These are phyloP conservation scores for Laupala kohalensis DNA, from an alignment of 1,140 invertebrate species.

Conservation along the genomic window DNA sequence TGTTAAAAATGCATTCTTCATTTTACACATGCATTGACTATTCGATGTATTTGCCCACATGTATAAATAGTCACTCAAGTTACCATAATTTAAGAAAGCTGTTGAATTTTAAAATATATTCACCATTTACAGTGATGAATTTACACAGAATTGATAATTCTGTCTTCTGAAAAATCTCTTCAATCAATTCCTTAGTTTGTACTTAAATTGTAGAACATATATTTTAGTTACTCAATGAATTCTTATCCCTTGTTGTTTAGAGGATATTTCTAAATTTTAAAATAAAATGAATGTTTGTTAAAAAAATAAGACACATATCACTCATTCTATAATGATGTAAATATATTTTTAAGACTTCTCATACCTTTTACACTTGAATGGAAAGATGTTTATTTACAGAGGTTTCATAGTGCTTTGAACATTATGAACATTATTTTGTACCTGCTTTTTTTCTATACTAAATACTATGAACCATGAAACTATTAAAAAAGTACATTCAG, in stretches of 20 bases:
- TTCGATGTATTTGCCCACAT: background rate
- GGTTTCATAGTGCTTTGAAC: background rate
- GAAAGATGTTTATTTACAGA: background rate
- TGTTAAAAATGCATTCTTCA: background rate
- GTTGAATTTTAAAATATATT: background rate
- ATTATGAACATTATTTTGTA: constrained; percentile 6
- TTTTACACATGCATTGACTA: background rate
- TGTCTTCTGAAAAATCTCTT: background rate
- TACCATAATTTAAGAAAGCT: background rate
- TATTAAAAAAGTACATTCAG: background rate
- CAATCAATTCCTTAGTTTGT: background rate
- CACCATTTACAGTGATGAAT: background rate
- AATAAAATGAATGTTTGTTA: background rate
- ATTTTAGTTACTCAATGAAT: background rate
- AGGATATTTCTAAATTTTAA: background rate
- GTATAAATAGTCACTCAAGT: background rate
- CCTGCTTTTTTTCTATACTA: constrained; percentile 5
- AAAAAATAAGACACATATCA: background rate
- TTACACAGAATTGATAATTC: background rate
- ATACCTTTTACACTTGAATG: background rate
- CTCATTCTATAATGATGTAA: background rate
- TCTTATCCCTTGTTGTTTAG: background rate
- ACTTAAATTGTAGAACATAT: background rate
- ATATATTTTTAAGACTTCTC: background rate
- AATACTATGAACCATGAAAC: background rate